phyloP scores from a whole-genome alignment of 2,113 vertebrate species.

The Calidris pugnax region DNA sequence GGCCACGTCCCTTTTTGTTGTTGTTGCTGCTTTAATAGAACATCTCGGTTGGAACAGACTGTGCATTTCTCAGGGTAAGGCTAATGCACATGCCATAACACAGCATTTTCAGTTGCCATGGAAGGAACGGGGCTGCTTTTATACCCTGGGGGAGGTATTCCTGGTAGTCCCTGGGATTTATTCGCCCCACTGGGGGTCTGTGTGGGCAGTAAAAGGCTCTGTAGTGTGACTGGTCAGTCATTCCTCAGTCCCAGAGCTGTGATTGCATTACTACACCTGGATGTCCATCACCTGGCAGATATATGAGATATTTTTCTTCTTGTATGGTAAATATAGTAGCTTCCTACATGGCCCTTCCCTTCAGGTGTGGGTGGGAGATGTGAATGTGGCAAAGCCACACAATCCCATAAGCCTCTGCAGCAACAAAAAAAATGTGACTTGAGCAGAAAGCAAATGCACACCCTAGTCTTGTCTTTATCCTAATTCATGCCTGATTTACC shows the following conservation, averaged over 20 bases:
- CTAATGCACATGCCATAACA: not conserved
- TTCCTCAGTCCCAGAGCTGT: not conserved
- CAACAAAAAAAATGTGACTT: not conserved
- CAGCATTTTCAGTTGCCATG: not conserved
- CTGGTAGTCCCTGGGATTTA: not conserved
- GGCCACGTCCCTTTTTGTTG: fast-evolving
- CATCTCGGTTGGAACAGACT: not conserved
- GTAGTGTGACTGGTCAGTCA: not conserved
- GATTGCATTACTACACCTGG: not conserved
- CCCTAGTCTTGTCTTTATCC: not conserved
- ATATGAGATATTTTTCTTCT: not conserved
- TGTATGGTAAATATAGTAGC: not conserved
- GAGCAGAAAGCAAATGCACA: not conserved
- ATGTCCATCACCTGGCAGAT: not conserved
- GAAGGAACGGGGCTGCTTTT: not conserved
- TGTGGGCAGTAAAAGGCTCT: not conserved
- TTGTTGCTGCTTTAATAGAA: not conserved
- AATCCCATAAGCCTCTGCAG: not conserved
- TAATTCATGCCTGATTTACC: not conserved
- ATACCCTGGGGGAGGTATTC: not conserved
- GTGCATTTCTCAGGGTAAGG: not conserved
- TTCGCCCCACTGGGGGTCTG: not conserved
- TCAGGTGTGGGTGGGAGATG: not conserved
- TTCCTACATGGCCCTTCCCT: not conserved
- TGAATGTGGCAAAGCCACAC: not conserved